These are phyloP conservation scores for Hemibagrus wyckioides DNA, from an alignment of 2,113 vertebrate species.

Conservation along the genomic window DNA sequence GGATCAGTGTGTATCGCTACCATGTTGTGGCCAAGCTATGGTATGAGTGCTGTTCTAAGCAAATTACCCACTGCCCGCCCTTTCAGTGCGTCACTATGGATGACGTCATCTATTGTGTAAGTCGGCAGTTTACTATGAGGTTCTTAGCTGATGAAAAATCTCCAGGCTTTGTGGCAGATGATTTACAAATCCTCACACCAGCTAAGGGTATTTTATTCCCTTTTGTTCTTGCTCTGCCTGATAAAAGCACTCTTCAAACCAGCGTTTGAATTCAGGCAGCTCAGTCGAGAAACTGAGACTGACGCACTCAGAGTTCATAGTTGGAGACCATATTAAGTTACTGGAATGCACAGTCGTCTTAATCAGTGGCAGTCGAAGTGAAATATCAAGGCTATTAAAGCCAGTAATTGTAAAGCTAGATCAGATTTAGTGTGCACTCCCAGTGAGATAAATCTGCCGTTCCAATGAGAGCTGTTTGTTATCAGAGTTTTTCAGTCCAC, in stretches of 20 bases:
- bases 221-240: constrained; percentile 76
- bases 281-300: constrained; percentile 54
- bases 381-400: constrained; percentile 62
- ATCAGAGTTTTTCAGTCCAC: constrained; percentile 43
- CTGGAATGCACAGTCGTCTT: constrained; percentile 50
- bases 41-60: constrained; percentile 80
- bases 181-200: constrained; percentile 73
- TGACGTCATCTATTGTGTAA: constrained; percentile 80
- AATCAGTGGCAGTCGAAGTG: constrained; percentile 54
- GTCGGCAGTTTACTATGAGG: constrained; percentile 73
- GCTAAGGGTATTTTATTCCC: constrained; percentile 82
- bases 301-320: constrained; percentile 36
- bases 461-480: constrained; percentile 53
- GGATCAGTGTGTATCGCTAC: constrained; percentile 84
- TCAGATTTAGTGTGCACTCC: constrained; percentile 62
- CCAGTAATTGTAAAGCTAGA: constrained; percentile 60
- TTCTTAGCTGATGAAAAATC: constrained; percentile 84
- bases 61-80: constrained; percentile 58
- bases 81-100: constrained; percentile 80
- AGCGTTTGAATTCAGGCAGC: constrained; percentile 69
- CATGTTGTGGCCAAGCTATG: constrained; percentile 80
- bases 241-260: constrained; percentile 66
- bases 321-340: constrained; percentile 37
- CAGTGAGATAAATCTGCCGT: constrained; percentile 60
- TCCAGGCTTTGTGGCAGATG: constrained; percentile 78